Percentiles rank a stretch among this genome's conserved stretches.
phyloP scores from a whole-genome alignment of 2,888 invertebrate species.

The Fragum fragum region DNA sequence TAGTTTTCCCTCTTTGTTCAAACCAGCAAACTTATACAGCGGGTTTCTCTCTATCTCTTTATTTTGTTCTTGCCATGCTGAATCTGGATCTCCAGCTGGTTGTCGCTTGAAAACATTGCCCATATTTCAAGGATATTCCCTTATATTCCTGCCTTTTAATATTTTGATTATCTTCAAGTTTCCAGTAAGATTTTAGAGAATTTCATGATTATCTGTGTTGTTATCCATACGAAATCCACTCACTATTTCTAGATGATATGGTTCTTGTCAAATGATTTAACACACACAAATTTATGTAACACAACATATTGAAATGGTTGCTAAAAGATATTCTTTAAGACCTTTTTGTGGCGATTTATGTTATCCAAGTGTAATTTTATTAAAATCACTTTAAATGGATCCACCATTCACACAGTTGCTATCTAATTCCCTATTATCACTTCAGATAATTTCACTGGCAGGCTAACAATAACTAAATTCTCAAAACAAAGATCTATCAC shows the following conservation, averaged over 20 bases:
- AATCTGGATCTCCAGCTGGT: slow-evolving; percentile 75
- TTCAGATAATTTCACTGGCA: not conserved
- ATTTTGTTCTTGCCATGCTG: slow-evolving; percentile 85
- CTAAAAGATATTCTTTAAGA: no score
- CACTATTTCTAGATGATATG: not conserved
- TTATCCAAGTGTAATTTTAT: no score
- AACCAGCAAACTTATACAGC: slow-evolving; percentile 83
- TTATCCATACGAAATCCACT: slow-evolving; percentile 24
- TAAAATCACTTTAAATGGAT: no score
- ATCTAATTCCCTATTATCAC: not conserved
- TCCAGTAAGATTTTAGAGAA: not conserved
- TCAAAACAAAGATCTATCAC: not conserved
- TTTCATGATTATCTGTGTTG: slow-evolving; percentile 2
- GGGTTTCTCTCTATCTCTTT: slow-evolving; percentile 82
- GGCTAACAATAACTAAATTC: not conserved
- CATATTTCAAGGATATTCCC: slow-evolving; percentile 53
- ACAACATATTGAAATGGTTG: slow-evolving; percentile 7
- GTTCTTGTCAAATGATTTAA: not conserved
- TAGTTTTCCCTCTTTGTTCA: slow-evolving; percentile 80
- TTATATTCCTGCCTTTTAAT: not conserved
- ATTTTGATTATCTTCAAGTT: slow-evolving; percentile 4
- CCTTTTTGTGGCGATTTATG: no score
- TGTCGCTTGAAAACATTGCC: slow-evolving; percentile 66
- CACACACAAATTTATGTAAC: not conserved
- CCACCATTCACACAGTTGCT: no score